Evolutionary conservation across 2,888 invertebrate genomes (phyloP), one percentile per base, ranked within the genome.

Genomic region (Carabus problematicus): DNA sequence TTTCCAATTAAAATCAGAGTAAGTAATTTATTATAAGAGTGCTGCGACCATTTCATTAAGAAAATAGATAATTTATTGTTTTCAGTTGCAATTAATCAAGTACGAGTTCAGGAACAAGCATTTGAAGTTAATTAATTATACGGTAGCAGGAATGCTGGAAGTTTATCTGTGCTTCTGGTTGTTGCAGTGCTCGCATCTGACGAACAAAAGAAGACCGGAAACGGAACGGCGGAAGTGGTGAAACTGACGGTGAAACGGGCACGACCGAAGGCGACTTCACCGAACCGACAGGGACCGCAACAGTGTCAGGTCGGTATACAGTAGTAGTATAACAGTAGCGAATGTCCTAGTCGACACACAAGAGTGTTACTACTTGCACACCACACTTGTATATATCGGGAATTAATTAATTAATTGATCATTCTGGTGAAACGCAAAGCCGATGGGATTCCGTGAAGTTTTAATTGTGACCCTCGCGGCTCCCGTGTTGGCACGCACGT

Each of bases 221-320:
- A 79, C 68, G 79, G 82, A 43, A 78, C 81, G 64, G 82, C 85
- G 43, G 86, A 86, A 76, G 84, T 84, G 59, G 84, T 84, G 54
- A 87, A 87, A 78, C 81, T 85, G 77, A 83, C 86, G 54, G 86
- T 86, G 72, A 90, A 91, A 80, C 88, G 90, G 79, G 86, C 88
- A 73, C 88, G 94, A 73, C 91, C 93, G 39, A 95, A 95, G 82
- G 90, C 94, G 73, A 90, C 93, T 64, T 95, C 95, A 49, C 95
- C 95, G 49, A 95, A 93, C 81, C 85, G 95, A 71, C 94, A 95
- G 83, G 95, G 95, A 71, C 94, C 94, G 60, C 95, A 95, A 79
- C 93, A 94, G 81, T 95, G 95, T 83, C 94, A 94, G 87, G 95
- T 96, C 82, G 85, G 84, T 76, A 12, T 14, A 45, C 3, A 3